Evolutionary conservation across 2,113 vertebrate genomes (phyloP), one percentile per base, ranked within the genome.

Genomic region (Cyprinodon tularosa): DNA sequence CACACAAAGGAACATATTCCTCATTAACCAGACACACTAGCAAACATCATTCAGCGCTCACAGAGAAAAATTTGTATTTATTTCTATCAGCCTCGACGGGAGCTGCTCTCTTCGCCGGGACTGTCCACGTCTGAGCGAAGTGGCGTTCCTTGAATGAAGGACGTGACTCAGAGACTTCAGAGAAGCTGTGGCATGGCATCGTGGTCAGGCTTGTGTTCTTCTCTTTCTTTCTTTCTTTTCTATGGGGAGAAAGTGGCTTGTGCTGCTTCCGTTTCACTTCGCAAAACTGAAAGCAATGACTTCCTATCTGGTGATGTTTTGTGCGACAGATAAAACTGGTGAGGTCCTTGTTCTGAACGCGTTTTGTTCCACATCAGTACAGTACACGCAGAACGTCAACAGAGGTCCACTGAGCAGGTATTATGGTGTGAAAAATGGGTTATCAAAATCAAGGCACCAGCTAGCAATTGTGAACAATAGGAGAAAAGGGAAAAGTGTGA

Each of bases 251-350:
- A 93, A 91, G 90, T 93, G 91, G 76, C 89, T 48, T 78, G 90
- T 92, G 90, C 90, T 88, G 89, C 82, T 87, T 80, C 79, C 72
- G 42, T 87, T 88, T 90, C 87, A 90, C 88, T 86, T 89, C 86
- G 78, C 86, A 74, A 29, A 12, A 62, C 64, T 74, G 70, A 90
- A 75, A 76, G 60, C 74, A 62, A 80, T 57, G 61, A 75, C 53
- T 78, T 83, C 80, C 82, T 77, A 76, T 76, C 78, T 66, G 78
- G 69, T 67, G 61, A 66, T 63, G 9, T 71, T 62, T 69, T 72
- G 80, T 80, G 80, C 74, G 17, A 72, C 22, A 44, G 66, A 63
- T 81, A 22, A 3, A 82, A 79, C 65, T 44, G 78, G 36, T 70
- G 60, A 78, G 61, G 86, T 88, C 64, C 76, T 78, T 37, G 47